Conservation (phyloP, 2,888 invertebrate genomes). For the Orthosia incerta region DNA sequence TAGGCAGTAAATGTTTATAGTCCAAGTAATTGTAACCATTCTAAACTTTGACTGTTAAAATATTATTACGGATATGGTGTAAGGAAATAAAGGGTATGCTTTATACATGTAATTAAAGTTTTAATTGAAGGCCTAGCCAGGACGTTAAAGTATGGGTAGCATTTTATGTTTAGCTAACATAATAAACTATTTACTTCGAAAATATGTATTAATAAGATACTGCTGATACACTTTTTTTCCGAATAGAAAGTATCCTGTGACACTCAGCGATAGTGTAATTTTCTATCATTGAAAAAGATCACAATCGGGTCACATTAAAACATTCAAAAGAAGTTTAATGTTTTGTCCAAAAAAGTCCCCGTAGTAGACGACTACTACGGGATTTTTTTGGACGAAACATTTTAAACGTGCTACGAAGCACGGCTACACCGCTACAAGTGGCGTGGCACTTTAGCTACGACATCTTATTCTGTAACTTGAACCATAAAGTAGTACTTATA, state of each 20-base stretch:
- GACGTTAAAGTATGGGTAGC: not conserved
- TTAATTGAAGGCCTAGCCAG: conserved; percentile 18
- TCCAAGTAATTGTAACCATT: conserved; percentile 23
- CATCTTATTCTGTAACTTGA: not conserved
- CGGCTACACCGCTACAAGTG: not conserved
- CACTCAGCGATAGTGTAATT: too few relatives aligned
- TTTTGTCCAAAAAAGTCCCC: not conserved
- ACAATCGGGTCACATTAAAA: too few relatives aligned
- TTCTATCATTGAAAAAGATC: too few relatives aligned
- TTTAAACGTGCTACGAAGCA: too few relatives aligned
- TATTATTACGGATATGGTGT: conserved; percentile 39
- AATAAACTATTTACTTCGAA: not conserved
- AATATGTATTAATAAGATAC: not conserved
- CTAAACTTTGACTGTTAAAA: conserved; percentile 40
- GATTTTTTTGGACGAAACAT: too few relatives aligned
- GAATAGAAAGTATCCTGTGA: too few relatives aligned
- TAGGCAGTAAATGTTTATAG: conserved; percentile 42
- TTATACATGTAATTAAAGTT: conserved; percentile 32
- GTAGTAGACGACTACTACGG: not conserved
- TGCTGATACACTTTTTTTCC: too few relatives aligned
- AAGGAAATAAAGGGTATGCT: not conserved
- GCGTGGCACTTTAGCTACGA: conserved; percentile 38
- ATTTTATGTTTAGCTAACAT: not conserved
- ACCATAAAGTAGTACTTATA: too few relatives aligned
- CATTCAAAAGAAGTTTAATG: too few relatives aligned